Base-by-base conservation (phyloP, 2,888 invertebrate genomes). In the Agrotis ipsilon region DNA sequence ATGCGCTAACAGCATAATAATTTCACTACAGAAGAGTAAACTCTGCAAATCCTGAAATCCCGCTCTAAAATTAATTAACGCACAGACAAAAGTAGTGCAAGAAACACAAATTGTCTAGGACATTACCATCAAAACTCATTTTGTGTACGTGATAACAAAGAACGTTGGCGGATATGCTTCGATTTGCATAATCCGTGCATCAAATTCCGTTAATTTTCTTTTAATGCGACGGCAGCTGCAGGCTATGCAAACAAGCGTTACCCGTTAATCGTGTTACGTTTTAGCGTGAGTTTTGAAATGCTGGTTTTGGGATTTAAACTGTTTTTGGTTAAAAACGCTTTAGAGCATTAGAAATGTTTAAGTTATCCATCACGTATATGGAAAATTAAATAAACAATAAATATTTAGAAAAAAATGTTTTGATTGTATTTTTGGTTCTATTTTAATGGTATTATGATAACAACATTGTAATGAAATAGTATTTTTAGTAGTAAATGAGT, bases 141-240 rank as follows among this genome's bases (percentile, higher is more conserved):
- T 90, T 89, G 88, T 90, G 91, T 90, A 94, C 94, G 94, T 94
- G 94, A 92, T 92, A 91, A 91, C 91, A 92, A 92, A 91, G 92
- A 91, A 91, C 89, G 87, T 86, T 83, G 88, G 82, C 88, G 93
- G 94, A 94, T 94, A 92, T 92, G 90, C 91, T 89, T 90, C 86
- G 85, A 93, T 95, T 95, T 94, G 91, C 95, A 96, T 96, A 94
- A 95, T 95, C 93, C 92, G 87, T 94, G 94, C 95, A 95, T 94
- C 94, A 94, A 94, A 93, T 91, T 93, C 90, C 91, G 94, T 94
- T 95, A 94, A 96, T 95, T 94, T 95, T 95, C 93, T 95, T 95
- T 94, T 95, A 92, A 94, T 93, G 92, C 91, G 89, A 86, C 87
- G 87, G 86, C 91, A 87, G 90, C 88, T 90, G 91, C 90, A 88